phyloP scores from a whole-genome alignment of 2,113 vertebrate species.

The Enhydra lutris region DNA sequence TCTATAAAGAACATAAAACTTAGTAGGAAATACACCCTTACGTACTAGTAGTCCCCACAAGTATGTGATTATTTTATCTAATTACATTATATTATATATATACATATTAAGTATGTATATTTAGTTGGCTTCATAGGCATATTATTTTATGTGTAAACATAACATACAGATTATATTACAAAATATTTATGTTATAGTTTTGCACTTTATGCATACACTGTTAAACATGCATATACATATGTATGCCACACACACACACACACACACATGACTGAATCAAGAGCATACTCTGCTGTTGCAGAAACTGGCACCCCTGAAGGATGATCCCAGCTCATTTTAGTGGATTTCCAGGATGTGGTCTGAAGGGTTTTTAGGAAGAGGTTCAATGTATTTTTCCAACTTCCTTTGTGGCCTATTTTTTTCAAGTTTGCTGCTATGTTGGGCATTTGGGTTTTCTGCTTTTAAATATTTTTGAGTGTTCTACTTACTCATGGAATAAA shows the following conservation, averaged over 20 bases:
- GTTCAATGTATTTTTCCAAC: background rate
- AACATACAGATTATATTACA: background rate
- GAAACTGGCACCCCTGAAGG: background rate
- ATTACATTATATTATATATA: background rate
- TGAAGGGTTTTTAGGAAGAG: background rate
- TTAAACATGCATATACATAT: background rate
- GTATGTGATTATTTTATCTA: background rate
- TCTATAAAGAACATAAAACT: background rate
- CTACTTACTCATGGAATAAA: background rate
- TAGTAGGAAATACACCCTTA: background rate
- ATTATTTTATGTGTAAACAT: background rate
- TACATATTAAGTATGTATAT: background rate
- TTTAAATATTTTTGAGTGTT: background rate
- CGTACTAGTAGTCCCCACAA: background rate
- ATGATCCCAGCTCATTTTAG: background rate
- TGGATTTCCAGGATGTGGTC: background rate
- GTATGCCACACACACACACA: background rate
- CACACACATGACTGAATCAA: background rate
- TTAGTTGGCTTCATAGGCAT: background rate
- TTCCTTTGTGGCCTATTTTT: background rate
- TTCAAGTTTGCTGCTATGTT: background rate
- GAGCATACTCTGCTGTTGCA: background rate
- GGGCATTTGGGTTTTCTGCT: background rate
- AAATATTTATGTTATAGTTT: background rate
- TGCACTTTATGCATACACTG: background rate